These are phyloP conservation scores for Pseudobourletiella spinata DNA, from an alignment of 1,140 invertebrate genomes.

Conservation along the genomic window DNA sequence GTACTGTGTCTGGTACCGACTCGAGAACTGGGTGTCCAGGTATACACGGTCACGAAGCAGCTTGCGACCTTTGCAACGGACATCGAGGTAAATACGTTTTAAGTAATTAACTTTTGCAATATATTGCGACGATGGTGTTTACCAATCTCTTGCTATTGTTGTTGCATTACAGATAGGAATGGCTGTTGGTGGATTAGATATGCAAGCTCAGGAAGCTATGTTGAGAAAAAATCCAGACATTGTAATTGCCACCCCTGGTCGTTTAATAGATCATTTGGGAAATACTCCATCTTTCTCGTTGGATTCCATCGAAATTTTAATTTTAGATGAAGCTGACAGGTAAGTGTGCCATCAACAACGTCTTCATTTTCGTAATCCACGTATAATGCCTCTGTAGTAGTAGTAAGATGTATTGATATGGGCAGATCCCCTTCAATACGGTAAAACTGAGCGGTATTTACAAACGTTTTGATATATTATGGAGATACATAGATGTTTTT, in stretches of 20 bases:
- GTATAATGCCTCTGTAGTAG: too few species aligned
- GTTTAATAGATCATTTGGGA: slow-evolving; percentile 93
- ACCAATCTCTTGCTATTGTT: too few species aligned
- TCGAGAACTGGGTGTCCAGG: slow-evolving; percentile 89
- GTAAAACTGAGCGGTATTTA: too few species aligned
- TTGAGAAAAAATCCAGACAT: slow-evolving; percentile 86
- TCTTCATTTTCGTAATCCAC: too few species aligned
- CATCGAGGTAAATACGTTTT: slow-evolving; percentile 31
- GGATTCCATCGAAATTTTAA: slow-evolving; percentile 83
- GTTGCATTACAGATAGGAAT: slow-evolving; percentile 55
- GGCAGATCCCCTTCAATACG: too few species aligned
- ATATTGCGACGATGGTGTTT: background rate
- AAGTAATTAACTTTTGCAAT: background rate
- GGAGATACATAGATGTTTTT: too few species aligned
- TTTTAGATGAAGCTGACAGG: slow-evolving; percentile 92
- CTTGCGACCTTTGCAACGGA: slow-evolving; percentile 72
- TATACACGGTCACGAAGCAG: slow-evolving; percentile 87
- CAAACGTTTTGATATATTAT: too few species aligned
- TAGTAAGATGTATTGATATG: too few species aligned
- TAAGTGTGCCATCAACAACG: too few species aligned
- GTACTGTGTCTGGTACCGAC: slow-evolving; percentile 94
- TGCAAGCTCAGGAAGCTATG: slow-evolving; percentile 59
- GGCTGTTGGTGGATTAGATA: slow-evolving; percentile 72
- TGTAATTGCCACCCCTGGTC: slow-evolving; percentile 94
- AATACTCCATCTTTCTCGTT: slow-evolving; percentile 89